Evolutionary conservation across 2,113 vertebrate genomes (phyloP), one percentile per base, ranked within the genome.

Genomic region (Patagioenas fasciata): DNA sequence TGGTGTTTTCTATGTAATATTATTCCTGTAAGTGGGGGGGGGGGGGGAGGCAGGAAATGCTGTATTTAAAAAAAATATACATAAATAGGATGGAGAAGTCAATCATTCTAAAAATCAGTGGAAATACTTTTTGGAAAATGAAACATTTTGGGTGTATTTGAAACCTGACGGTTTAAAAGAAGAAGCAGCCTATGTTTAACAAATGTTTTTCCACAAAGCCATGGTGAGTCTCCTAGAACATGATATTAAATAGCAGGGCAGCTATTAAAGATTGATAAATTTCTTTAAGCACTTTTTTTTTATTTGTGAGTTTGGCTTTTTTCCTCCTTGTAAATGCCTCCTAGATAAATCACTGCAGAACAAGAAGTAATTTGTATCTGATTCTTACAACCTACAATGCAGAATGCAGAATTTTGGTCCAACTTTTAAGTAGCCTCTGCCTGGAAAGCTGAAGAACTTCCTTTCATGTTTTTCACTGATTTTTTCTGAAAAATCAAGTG

Each of bases 181-280:
- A 81, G 84, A 0, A 92, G 58, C 65, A 88, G 78, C 34, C 48
- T 89, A 26, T 61, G 48, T 89, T 95, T 89, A 93, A 80, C 53
- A 81, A 95, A 88, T 62, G 50, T 86, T 96, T 92, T 94, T 92
- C 65, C 67, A 58, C 67, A 93, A 95, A 82, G 21, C 78, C 61
- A 44, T 88, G 38, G 60, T 86, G 40, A 92, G 74, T 92, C 56
- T 95, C 77, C 88, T 70, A 32, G 36, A 88, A 89, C 81, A 89
- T 70, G 60, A 83, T 91, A 94, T 89, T 85, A 97, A 95, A 95
- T 91, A 94, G 73, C 83, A 88, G 47, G 71, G 58, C 61, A 94
- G 65, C 77, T 93, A 88, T 91, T 94, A 94, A 93, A 94, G 50
- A 87, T 32, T 80, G 91, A 94, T 90, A 95, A 96, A 93, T 80